Base-by-base conservation (phyloP, 2,888 invertebrate genomes). In the Idaea dimidiata region DNA sequence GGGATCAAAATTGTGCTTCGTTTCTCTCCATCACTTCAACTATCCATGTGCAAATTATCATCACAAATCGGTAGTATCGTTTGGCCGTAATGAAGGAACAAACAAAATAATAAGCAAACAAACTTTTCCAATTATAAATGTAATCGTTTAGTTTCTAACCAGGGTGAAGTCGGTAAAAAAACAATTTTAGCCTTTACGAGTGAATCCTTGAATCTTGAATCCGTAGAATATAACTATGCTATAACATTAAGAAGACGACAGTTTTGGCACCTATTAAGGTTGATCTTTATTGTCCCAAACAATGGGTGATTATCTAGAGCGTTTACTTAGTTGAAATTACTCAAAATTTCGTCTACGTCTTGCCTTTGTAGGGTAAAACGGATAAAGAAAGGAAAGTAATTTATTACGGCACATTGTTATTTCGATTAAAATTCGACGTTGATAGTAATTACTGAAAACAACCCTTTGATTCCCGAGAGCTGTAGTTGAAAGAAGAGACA, bases 261-360 rank as follows among this genome's bases (percentile, higher is more conserved):
- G 43, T 14, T 43, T 43, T 14, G 43, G 43, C 2, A 43, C 43
- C 43, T 43, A 43, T 14, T 43, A 3, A 24, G 3, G 24, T 43
- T 17, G n/a, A 16, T 58, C 33, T 55, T 55, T 31, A 62, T n/a
- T 55, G n/a, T 18, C 62, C 57, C 58, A 59, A 57, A 53, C 57
- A 59, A 59, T 62, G 33, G 17, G 33, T 57, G 17, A 5, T 24
- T 24, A 24, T 24, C 24, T 24, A 24, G 24, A 24, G 24, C 24
- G 5, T 43, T 43, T 43, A 43, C 59, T 31, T 59, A 32, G 57
- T 62, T 57, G 57, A 62, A 59, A 59, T 53, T 57, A 55, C 31
- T 57, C 57, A 53, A 59, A 59, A 54, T 57, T 59, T 17, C 54
- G 31, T 54, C 33, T 53, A 55, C 14, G 43, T 10, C 43, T 43